Evolutionary conservation across 2,113 vertebrate genomes (phyloP).

Genomic region (Indri indri): DNA sequence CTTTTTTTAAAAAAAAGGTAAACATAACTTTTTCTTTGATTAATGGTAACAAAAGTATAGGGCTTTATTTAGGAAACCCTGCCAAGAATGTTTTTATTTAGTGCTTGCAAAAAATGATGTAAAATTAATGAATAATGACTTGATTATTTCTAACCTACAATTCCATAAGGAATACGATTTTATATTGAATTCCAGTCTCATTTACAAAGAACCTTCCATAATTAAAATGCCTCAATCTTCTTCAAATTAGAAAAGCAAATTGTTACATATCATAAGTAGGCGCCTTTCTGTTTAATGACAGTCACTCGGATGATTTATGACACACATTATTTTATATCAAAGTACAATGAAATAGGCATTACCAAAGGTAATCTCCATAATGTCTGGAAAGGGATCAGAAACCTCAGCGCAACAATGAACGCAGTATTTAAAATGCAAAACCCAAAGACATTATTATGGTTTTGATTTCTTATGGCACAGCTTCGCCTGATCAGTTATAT

Average conservation of each 20-base stretch:
- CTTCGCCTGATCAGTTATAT: slow-evolving; percentile 87
- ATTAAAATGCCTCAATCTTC: slow-evolving; percentile 89
- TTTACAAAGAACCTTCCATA: slow-evolving; percentile 84
- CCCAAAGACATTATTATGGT: slow-evolving; percentile 90
- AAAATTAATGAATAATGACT: slow-evolving; percentile 79
- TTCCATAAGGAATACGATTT: slow-evolving; percentile 82
- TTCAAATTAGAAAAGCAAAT: slow-evolving; percentile 93
- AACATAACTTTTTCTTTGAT: slow-evolving; percentile 1
- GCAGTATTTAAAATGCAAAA: slow-evolving; percentile 92
- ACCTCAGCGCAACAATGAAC: slow-evolving; percentile 89
- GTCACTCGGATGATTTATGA: slow-evolving; percentile 88
- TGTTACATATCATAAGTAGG: slow-evolving; percentile 90
- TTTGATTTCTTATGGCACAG: slow-evolving; percentile 89
- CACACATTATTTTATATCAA: slow-evolving; percentile 92
- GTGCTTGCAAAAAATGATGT: slow-evolving; percentile 52
- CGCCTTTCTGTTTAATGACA: slow-evolving; percentile 89
- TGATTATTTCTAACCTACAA: slow-evolving; percentile 79
- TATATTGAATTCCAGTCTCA: slow-evolving; percentile 82
- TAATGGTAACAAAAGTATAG: neutral
- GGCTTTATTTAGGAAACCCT: slow-evolving; percentile 47
- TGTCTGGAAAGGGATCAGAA: slow-evolving; percentile 90
- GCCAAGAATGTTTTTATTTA: slow-evolving; percentile 57
- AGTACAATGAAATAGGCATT: slow-evolving; percentile 91
- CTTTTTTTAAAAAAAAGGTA: neutral
- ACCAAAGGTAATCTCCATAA: slow-evolving; percentile 91